Conservation (phyloP, 2,113 vertebrate species). For the Gallinago media region DNA sequence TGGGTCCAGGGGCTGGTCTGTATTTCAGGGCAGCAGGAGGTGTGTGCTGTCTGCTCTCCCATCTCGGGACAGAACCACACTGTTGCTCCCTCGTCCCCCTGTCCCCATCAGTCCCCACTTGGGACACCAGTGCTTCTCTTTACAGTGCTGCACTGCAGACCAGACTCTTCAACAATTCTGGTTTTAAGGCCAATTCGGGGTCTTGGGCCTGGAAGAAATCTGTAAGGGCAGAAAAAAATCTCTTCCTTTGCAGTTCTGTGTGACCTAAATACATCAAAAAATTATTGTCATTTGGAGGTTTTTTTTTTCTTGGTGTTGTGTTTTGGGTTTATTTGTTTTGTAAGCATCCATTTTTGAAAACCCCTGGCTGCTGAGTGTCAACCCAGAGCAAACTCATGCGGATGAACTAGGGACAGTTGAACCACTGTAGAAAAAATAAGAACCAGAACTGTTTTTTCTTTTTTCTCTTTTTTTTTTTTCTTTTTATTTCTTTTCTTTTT, state of each 20-base stretch:
- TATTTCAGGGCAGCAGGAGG: background rate
- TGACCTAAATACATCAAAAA: background rate
- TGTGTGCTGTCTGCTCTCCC: fast-evolving
- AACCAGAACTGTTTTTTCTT: background rate
- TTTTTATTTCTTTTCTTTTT: too few relatives aligned
- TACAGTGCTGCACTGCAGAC: background rate
- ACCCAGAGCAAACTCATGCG: background rate
- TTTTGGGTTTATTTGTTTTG: background rate
- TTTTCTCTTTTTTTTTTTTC: background rate
- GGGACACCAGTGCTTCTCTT: background rate
- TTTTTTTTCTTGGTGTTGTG: background rate
- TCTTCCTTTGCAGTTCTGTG: background rate
- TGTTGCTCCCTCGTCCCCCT: background rate
- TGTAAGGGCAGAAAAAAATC: background rate
- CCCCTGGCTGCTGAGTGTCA: background rate
- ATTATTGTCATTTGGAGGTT: background rate
- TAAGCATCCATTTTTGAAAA: background rate
- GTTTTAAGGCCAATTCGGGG: background rate
- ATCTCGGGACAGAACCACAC: fast-evolving
- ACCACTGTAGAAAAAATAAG: background rate
- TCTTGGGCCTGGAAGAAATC: background rate
- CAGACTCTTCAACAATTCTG: background rate
- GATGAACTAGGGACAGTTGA: background rate
- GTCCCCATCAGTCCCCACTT: background rate
- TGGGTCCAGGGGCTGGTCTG: background rate